phyloP scores from a whole-genome alignment of 2,797 vertebrate species.

The Bradypus variegatus region DNA sequence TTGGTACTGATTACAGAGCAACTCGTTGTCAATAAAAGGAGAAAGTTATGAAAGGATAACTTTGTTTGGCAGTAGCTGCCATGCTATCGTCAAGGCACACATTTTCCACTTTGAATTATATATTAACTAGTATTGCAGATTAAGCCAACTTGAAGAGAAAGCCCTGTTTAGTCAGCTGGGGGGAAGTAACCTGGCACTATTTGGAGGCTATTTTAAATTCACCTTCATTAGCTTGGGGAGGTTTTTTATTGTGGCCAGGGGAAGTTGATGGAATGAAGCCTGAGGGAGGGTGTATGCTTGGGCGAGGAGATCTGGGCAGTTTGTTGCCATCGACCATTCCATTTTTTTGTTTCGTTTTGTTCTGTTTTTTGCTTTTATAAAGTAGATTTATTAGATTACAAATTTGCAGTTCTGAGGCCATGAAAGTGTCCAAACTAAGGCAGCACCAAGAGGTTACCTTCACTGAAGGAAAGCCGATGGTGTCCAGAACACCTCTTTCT shows the following conservation, averaged over 20 bases:
- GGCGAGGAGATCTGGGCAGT: neutral
- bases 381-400: no score
- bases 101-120: constrained; percentile 33
- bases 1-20: neutral
- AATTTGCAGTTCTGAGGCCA: no score
- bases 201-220: constrained; percentile 14
- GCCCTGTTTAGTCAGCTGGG: neutral
- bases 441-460: no score
- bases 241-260: neutral
- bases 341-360: no score
- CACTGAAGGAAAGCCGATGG: no score
- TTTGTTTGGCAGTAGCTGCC: constrained; percentile 22
- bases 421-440: no score
- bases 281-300: neutral
- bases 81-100: neutral
- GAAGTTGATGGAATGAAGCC: neutral
- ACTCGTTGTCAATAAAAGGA: neutral
- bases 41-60: neutral
- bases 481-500: no score
- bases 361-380: no score
- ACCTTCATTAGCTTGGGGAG: neutral
- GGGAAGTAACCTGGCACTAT: neutral
- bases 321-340: neutral
- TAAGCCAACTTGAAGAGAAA: neutral
- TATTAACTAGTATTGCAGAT: constrained; percentile 26